Evolutionary conservation across 2,797 vertebrate genomes (phyloP).

Genomic region (Hippoglossus hippoglossus): DNA sequence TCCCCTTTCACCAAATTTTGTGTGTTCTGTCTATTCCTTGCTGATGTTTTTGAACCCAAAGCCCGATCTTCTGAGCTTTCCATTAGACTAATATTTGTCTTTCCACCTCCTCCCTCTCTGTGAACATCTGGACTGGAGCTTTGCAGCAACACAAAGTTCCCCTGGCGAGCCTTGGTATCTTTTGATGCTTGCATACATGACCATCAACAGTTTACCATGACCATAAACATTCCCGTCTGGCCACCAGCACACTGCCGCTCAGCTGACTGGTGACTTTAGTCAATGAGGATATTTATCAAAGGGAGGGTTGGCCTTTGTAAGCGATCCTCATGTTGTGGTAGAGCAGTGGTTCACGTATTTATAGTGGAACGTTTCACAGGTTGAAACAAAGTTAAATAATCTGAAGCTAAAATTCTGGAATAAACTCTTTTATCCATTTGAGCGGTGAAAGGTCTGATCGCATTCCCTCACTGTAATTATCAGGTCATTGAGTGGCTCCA

Average conservation of each 20-base stretch:
- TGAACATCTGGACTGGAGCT: conserved; percentile 79
- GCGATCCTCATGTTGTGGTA: conserved; percentile 15
- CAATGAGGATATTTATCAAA: conserved; percentile 30
- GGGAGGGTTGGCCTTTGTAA: conserved; percentile 13
- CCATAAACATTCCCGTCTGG: conserved; percentile 69
- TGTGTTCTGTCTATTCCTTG: conserved; percentile 49
- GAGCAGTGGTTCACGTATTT: background rate
- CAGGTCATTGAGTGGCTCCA: conserved; percentile 30
- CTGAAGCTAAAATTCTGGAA: background rate
- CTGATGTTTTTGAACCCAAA: conserved; percentile 71
- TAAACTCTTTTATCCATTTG: background rate
- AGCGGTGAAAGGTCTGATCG: conserved; percentile 13
- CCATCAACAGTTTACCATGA: conserved; percentile 64
- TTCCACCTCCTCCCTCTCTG: conserved; percentile 73
- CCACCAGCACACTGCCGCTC: conserved; percentile 40
- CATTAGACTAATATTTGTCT: conserved; percentile 86
- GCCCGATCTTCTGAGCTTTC: conserved; percentile 70
- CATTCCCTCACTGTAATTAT: conserved; percentile 9
- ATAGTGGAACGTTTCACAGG: no score
- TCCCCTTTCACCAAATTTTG: conserved; percentile 34
- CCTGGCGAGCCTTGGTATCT: conserved; percentile 44
- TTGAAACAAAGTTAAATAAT: no score
- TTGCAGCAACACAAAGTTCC: conserved; percentile 72
- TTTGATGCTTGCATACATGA: conserved; percentile 68
- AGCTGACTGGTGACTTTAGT: conserved; percentile 43